Evolutionary conservation across 1,140 invertebrate genomes (phyloP).

Genomic region (Drosophila sp.): DNA sequence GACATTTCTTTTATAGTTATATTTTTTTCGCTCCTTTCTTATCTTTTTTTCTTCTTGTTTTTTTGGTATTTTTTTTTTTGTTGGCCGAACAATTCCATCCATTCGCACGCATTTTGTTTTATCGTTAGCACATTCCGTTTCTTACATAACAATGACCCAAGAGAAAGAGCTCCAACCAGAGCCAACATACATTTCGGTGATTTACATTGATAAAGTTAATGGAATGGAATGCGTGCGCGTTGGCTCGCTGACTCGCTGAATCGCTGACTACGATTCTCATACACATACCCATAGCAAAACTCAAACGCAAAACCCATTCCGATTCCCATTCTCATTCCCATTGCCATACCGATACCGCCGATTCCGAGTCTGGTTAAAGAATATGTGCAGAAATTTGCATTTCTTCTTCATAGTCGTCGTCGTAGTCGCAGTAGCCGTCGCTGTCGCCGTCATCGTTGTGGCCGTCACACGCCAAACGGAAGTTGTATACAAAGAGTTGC

Average conservation of each 20-base stretch:
- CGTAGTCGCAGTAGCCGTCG: slow-evolving; percentile 21
- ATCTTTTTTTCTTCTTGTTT: not conserved
- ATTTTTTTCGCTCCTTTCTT: not conserved
- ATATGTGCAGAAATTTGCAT: slow-evolving; percentile 74
- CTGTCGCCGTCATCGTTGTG: slow-evolving; percentile 40
- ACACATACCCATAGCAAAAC: not conserved
- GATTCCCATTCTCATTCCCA: not conserved
- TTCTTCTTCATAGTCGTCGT: slow-evolving; percentile 49
- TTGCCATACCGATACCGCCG: slow-evolving; percentile 20
- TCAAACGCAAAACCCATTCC: not conserved
- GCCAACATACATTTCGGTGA: slow-evolving; percentile 76
- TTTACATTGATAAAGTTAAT: slow-evolving; percentile 81
- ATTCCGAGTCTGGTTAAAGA: slow-evolving; percentile 32
- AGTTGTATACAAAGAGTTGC: slow-evolving; percentile 82
- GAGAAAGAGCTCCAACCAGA: slow-evolving; percentile 38
- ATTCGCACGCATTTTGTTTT: slow-evolving; percentile 37
- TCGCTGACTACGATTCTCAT: slow-evolving; percentile 53
- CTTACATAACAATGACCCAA: slow-evolving; percentile 38
- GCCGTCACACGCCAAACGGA: slow-evolving; percentile 76
- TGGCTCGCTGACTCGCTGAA: slow-evolving; percentile 50
- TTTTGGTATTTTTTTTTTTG: not conserved
- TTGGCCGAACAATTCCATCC: slow-evolving; percentile 14
- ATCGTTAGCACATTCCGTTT: slow-evolving; percentile 32
- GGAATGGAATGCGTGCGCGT: slow-evolving; percentile 75
- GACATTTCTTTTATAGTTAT: no score